A percentile compares a stretch with the other conserved stretches of the same genome.
Evolutionary conservation across 2,113 vertebrate species (phyloP).

Genomic region (Neogobius melanostomus): DNA sequence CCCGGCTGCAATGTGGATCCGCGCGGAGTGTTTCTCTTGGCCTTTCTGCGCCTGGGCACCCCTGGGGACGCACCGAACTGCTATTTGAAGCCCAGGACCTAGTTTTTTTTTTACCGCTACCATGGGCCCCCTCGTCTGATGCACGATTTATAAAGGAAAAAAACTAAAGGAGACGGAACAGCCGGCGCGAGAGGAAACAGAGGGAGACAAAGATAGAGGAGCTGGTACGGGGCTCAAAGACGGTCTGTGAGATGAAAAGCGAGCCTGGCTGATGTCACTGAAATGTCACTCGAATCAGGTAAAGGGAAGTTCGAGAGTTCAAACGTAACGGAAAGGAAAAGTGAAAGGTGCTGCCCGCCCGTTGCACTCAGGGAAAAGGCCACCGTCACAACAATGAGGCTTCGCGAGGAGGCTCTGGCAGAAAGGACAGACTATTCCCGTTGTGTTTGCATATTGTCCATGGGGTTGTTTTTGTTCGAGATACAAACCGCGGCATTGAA

Average conservation of each 20-base stretch:
- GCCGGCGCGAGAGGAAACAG: constrained; percentile 8
- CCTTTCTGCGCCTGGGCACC: constrained; percentile 55
- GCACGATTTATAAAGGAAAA: constrained; percentile 66
- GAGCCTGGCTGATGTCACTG: neutral
- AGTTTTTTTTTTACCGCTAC: constrained; percentile 58
- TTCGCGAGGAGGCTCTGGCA: too few relatives aligned
- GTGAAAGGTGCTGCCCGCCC: neutral
- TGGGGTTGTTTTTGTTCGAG: too few relatives aligned
- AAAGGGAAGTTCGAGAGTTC: neutral
- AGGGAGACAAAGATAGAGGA: neutral
- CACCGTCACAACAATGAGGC: neutral
- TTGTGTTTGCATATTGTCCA: too few relatives aligned
- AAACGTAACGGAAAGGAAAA: neutral
- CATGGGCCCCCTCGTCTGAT: constrained; percentile 67
- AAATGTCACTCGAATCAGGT: constrained; percentile 10
- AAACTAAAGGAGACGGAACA: constrained; percentile 17
- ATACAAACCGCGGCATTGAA: too few relatives aligned
- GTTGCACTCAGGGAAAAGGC: neutral
- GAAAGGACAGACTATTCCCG: too few relatives aligned
- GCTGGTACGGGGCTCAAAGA: neutral
- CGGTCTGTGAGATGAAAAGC: neutral
- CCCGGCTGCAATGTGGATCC: constrained; percentile 16
- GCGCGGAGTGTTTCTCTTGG: constrained; percentile 40
- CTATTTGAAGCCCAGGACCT: constrained; percentile 75
- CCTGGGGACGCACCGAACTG: constrained; percentile 59